These are phyloP conservation scores for Macroramphosus scolopax DNA, from an alignment of 2,797 vertebrate species.

Conservation along the genomic window DNA sequence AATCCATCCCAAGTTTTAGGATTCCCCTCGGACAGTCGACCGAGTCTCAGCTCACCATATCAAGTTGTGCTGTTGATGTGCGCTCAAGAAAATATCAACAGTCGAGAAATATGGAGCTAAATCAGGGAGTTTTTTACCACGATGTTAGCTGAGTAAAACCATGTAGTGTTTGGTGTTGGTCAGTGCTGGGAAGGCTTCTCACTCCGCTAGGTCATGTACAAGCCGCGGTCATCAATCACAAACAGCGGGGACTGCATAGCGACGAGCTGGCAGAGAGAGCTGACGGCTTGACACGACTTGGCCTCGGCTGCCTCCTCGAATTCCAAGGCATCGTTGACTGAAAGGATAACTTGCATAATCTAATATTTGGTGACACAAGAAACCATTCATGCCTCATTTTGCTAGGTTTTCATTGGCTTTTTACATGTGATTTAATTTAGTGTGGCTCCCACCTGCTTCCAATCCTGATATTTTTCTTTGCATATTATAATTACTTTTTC, in stretches of 20 bases:
- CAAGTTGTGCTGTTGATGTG: constrained; percentile 24
- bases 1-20: constrained; percentile 35
- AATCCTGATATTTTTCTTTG: constrained; percentile 73
- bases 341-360: constrained; percentile 75
- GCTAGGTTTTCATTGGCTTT: constrained; percentile 76
- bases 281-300: constrained; percentile 74
- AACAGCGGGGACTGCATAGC: constrained; percentile 52
- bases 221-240: constrained; percentile 75
- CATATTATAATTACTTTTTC: constrained; percentile 70
- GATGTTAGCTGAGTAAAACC: constrained; percentile 48
- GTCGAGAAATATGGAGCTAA: constrained; percentile 32
- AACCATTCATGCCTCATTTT: constrained; percentile 75
- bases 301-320: constrained; percentile 57
- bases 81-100: constrained; percentile 34
- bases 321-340: constrained; percentile 66
- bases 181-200: constrained; percentile 44
- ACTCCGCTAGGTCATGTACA: constrained; percentile 47
- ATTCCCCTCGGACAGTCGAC: constrained; percentile 21
- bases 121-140: constrained; percentile 30
- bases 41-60: constrained; percentile 9
- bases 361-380: constrained; percentile 78
- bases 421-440: constrained; percentile 71
- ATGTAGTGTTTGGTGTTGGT: constrained; percentile 48
- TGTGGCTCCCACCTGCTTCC: constrained; percentile 49
- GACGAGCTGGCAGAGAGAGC: constrained; percentile 62